Evolutionary conservation across 2,888 invertebrate species (phyloP), one percentile per base, ranked within the genome.

Genomic region (Drosophila peninsularis): DNA sequence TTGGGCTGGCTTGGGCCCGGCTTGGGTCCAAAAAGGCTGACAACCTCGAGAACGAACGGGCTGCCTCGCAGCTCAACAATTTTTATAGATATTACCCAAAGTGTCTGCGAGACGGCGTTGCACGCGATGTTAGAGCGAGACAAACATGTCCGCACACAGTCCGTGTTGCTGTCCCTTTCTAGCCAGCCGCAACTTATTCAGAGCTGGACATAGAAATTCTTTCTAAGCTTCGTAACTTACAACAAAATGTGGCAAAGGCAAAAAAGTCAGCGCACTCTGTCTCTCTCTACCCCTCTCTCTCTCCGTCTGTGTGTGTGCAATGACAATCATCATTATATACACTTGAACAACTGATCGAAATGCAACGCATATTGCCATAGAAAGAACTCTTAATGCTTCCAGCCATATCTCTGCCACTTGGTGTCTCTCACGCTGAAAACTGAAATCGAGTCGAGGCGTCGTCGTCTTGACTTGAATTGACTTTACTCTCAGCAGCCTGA

Each of bases 11-110:
- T 49, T 71, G 80, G 63, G 75, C 68, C 64, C 58, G 76, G 72
- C 75, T 60, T 66, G 80, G 67, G 76, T 73, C 74, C 81, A 78
- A 75, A 88, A 84, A 90, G 90, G 90, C 90, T 89, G 89, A 86
- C 89, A 89, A 89, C 90, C 89, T 90, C 88, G 71, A 71, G 58
- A 72, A 75, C 58, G 79, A 67, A 75, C 66, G 65, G 58, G 64
- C 67, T 47, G 45, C 55, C 37, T 58, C 57, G 53, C 65, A 36
- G 68, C 42, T 62, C 67, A 78, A 64, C 71, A 82, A 74, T 82
- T 81, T 85, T 81, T 79, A 82, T 77, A 81, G 86, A 81, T 86
- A 86, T 86, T 83, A 78, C 71, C 82, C 87, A 83, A 86, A 83
- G 87, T 86, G 87, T 83, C 86, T 86, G 82, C 36, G 36, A 64